A percentile compares a stretch with the other conserved stretches of the same genome.
These are phyloP conservation scores for Amphiprion ocellaris DNA, from an alignment of 2,113 vertebrate genomes.

Conservation along the genomic window DNA sequence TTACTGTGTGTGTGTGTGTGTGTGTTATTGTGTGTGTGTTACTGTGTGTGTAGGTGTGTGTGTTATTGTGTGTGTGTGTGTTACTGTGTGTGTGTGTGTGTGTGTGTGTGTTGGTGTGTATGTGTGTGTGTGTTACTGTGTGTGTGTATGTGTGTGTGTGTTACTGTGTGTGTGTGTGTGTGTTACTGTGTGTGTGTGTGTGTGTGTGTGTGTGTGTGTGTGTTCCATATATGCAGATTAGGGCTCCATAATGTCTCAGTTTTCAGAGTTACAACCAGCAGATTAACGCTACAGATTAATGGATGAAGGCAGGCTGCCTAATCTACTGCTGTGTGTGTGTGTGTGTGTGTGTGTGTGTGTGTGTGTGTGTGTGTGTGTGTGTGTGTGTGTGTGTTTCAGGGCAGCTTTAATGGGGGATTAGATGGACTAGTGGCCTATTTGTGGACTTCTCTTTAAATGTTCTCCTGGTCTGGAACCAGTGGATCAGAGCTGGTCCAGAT, in stretches of 20 bases:
- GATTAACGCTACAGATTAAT: conserved; percentile 72
- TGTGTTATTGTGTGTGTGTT: too few relatives aligned
- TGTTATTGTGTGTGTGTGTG: too few relatives aligned
- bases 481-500: too few relatives aligned
- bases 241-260: conserved; percentile 58
- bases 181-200: neutral
- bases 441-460: neutral
- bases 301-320: conserved; percentile 62
- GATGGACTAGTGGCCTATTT: conserved; percentile 55
- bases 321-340: conserved; percentile 30
- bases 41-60: too few relatives aligned
- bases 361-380: conserved; percentile 37
- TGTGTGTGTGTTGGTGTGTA: too few relatives aligned
- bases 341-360: conserved; percentile 43
- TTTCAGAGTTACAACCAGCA: conserved; percentile 65
- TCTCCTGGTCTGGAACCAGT: too few relatives aligned
- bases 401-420: conserved; percentile 62
- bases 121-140: too few relatives aligned
- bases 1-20: too few relatives aligned
- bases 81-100: too few relatives aligned
- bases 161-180: neutral
- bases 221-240: conserved; percentile 62
- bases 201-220: conserved; percentile 18
- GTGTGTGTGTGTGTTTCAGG: conserved; percentile 37
- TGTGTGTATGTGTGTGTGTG: too few relatives aligned